Evolutionary conservation across 2,113 vertebrate genomes (phyloP), one percentile per base, ranked within the genome.

Genomic region (Gasterosteus aculeatus): DNA sequence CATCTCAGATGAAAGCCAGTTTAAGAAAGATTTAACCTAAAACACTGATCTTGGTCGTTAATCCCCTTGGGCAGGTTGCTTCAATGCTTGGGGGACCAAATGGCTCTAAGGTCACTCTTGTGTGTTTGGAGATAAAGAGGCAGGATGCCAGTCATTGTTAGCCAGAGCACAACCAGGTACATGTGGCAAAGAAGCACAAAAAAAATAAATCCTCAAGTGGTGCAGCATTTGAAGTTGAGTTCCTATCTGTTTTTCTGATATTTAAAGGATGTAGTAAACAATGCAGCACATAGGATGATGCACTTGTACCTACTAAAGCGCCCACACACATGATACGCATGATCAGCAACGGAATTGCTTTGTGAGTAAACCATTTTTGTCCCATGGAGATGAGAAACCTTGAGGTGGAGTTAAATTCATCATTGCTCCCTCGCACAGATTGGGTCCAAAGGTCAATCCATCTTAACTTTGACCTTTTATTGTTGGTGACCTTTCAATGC

Each of bases 111-210:
- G 61, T 83, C 63, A 81, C 49, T 49, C 59, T 39, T 42, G 46
- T 76, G 65, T 53, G 59, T 51, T 78, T 6, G 8, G 72, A 69
- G 82, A 81, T 60, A 80, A 77, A 80, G 60, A 72, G 80, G 85
- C 78, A 78, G 46, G 31, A 33, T 84, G 89, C 85, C 87, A 88
- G 78, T 80, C 82, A 87, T 85, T 88, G 82, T 87, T 62, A 74
- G 46, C 6, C 41, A 53, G 65, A 72, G 70, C 69, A 75, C 69
- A 74, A 39, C 49, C 35, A 62, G 63, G 49, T 80, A 77, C 60
- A 69, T 53, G 42, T 78, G 75, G 76, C 75, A 59, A 39, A 39
- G 60, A 75, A 29, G 33, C 5, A 80, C 70, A 69, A 66, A 58
- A 60, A 1, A 29, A 38, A 18, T 4, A 58, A 44, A 16, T 44